These are phyloP conservation scores for Taphrorychus bicolor DNA, from an alignment of 2,888 invertebrate species.

Conservation along the genomic window DNA sequence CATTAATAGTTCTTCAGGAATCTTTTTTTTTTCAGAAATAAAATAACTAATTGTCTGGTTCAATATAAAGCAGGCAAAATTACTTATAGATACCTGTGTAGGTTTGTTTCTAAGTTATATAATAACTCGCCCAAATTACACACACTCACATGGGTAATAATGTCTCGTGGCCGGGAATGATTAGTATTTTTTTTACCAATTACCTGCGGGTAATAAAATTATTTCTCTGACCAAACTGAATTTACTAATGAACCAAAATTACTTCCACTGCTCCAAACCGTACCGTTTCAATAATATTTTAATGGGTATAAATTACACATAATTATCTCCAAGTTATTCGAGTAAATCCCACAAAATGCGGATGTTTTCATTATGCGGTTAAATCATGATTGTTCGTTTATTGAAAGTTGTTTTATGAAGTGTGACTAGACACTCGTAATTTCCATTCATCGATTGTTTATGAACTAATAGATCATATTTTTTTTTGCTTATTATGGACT, in stretches of 20 bases:
- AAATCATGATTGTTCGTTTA: neutral
- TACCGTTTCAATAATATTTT: neutral
- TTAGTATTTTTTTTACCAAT: neutral
- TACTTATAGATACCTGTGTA: too few species aligned
- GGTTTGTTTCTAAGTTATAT: too few species aligned
- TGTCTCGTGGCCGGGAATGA: neutral
- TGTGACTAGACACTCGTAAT: too few species aligned
- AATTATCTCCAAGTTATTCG: neutral
- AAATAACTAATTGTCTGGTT: too few species aligned
- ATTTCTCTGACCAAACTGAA: neutral
- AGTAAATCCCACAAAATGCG: neutral
- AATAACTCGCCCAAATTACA: neutral
- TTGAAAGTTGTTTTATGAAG: neutral
- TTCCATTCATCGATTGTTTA: neutral
- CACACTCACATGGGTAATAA: too few species aligned
- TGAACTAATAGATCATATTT: neutral
- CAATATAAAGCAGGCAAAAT: too few species aligned
- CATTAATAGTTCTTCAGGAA: neutral
- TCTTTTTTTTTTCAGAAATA: too few species aligned
- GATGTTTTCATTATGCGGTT: neutral
- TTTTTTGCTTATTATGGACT: too few species aligned
- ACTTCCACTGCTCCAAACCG: neutral
- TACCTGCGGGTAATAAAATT: neutral
- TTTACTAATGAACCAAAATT: neutral
- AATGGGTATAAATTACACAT: neutral